Conservation (phyloP, 2,888 invertebrate species). For the Cephus sareptanus region DNA sequence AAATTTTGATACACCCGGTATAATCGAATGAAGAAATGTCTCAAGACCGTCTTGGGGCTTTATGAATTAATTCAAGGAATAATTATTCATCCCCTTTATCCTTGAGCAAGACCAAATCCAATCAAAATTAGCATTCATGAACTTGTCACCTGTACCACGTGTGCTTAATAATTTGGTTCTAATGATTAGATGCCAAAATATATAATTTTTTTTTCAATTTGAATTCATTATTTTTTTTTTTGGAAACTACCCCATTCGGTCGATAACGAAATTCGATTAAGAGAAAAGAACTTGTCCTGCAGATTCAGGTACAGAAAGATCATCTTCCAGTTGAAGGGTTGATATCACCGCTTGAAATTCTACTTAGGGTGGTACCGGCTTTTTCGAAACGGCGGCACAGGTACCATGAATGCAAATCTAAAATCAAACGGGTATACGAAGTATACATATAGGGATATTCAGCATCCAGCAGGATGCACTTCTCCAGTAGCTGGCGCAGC, state of each 20-base stretch:
- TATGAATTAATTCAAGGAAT: not conserved
- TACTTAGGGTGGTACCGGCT: not conserved
- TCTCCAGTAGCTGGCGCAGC: not conserved
- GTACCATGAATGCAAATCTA: constrained; percentile 13
- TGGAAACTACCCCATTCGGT: not conserved
- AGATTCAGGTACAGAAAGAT: not conserved
- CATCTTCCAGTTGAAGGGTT: not conserved
- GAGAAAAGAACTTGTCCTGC: not conserved
- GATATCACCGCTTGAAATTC: not conserved
- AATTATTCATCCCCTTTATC: not conserved
- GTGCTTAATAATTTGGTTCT: not conserved
- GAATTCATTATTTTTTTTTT: not conserved
- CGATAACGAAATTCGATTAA: not conserved
- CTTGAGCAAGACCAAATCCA: not conserved
- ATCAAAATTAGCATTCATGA: not conserved
- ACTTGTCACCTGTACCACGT: not conserved
- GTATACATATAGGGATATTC: constrained; percentile 18
- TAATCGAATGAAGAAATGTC: not conserved
- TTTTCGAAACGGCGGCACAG: not conserved
- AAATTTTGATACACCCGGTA: not conserved
- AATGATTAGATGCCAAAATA: not conserved
- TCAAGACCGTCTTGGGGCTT: not conserved
- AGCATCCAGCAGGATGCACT: not conserved
- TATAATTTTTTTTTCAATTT: not conserved
- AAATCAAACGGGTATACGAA: constrained; percentile 46